Evolutionary conservation across 2,888 invertebrate genomes (phyloP), one percentile per base, ranked within the genome.

Genomic region (Elegia similella): DNA sequence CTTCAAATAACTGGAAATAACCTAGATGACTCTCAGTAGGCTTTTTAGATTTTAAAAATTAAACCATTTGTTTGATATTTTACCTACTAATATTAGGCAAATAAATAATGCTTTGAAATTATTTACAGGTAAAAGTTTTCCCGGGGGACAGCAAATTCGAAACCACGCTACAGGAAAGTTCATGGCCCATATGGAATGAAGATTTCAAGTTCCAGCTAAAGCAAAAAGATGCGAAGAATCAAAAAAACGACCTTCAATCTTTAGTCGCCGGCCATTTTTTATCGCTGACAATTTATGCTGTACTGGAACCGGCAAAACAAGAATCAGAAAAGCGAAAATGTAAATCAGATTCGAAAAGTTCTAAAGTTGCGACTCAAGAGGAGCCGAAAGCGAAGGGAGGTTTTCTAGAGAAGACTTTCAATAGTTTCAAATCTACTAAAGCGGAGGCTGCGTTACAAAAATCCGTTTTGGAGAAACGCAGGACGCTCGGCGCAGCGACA

Each of bases 141-240:
- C 96, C 96, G 0, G 95, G 95, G 8, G 94, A 94, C 69, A 94
- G 94, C 64, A 95, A 96, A 80, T 95, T 92, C 75, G 96, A 96
- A 82, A 95, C 96, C 17, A 92, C 94, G 56, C 86, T 95, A 67
- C 95, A 94, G 75, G 95, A 95, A 66, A 95, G 94, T 72, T 95
- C 95, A 0, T 95, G 95, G 95, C 96, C 96, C 0, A 94, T 94
- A 57, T 96, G 95, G 92, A 95, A 96, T 76, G 95, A 96, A 83
- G 95, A 95, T 64, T 96, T 96, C 73, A 93, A 93, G 68, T 96
- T 96, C 78, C 93, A 93, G 47, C 70, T 96, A 60, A 92, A 92
- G 68, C 93, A 85, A 60, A 93, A 93, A 75, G 93, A 93, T 65
- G 82, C 88, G 64, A 87, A 84, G 61, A 86, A 89, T 62, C 91